Percentiles rank a stretch among this genome's conserved stretches.
Conservation (phyloP, 2,888 invertebrate genomes). For the Drosophila pseudotakahashii region DNA sequence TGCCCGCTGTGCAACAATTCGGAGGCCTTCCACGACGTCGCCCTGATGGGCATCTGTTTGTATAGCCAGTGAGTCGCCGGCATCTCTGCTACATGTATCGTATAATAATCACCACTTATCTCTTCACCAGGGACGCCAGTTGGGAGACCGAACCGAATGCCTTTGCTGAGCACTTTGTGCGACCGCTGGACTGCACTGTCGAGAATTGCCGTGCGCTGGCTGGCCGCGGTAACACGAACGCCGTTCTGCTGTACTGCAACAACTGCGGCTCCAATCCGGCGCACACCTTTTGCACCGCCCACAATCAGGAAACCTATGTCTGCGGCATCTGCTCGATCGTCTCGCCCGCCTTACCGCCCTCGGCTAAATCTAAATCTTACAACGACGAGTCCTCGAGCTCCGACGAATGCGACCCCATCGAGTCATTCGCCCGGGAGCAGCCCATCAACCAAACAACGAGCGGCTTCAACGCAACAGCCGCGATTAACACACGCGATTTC, state of each 20-base stretch:
- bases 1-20: conserved; percentile 93
- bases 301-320: not conserved
- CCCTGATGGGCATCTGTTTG: conserved; percentile 89
- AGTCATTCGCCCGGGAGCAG: not conserved
- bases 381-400: not conserved
- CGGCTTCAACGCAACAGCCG: no score
- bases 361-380: not conserved
- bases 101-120: no score
- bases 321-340: conserved; percentile 33
- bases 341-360: not conserved
- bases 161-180: conserved; percentile 88
- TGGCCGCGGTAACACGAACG: not conserved
- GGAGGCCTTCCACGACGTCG: conserved; percentile 85
- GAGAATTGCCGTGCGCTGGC: not conserved
- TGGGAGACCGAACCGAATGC: conserved; percentile 93
- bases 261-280: conserved; percentile 76
- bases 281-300: conserved; percentile 26
- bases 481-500: not conserved
- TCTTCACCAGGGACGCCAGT: conserved; percentile 79
- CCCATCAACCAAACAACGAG: not conserved
- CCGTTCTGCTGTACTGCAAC: conserved; percentile 61
- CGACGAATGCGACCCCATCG: no score
- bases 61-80: conserved; percentile 88
- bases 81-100: no score
- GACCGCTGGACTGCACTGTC: conserved; percentile 87